A percentile compares a stretch with the other conserved stretches of the same genome.
Evolutionary conservation across 1,140 invertebrate species (phyloP).

Genomic region (Thaumatotibia leucotreta): DNA sequence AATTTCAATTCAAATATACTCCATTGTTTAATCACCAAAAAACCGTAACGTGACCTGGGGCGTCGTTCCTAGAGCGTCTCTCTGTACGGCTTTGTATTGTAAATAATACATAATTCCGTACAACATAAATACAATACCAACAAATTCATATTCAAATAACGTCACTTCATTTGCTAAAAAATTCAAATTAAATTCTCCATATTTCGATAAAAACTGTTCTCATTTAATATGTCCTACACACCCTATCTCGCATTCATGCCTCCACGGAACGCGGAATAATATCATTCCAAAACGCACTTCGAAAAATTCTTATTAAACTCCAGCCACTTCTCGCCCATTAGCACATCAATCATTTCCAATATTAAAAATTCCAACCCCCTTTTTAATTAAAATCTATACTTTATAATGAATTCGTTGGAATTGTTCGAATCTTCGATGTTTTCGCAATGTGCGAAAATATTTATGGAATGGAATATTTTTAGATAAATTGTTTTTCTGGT

Average conservation of each 20-base stretch:
- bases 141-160: too few species aligned
- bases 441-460: background rate
- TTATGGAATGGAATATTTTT: background rate
- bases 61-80: too few species aligned
- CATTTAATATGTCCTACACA: background rate
- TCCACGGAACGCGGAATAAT: background rate
- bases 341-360: conserved; percentile 8
- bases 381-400: conserved; percentile 2
- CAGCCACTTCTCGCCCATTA: background rate
- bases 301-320: conserved; percentile 4
- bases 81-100: too few species aligned
- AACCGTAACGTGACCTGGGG: too few species aligned
- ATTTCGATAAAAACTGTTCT: too few species aligned
- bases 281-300: conserved; percentile 1
- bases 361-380: conserved; percentile 11
- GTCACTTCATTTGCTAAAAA: too few species aligned
- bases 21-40: too few species aligned
- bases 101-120: too few species aligned
- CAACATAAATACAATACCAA: too few species aligned
- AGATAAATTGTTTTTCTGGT: background rate
- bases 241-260: background rate
- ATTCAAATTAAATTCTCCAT: too few species aligned
- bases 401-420: background rate
- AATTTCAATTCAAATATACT: too few species aligned
- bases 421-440: background rate